These are phyloP conservation scores for Pandemis corylana DNA, from an alignment of 2,888 invertebrate genomes.

Conservation along the genomic window DNA sequence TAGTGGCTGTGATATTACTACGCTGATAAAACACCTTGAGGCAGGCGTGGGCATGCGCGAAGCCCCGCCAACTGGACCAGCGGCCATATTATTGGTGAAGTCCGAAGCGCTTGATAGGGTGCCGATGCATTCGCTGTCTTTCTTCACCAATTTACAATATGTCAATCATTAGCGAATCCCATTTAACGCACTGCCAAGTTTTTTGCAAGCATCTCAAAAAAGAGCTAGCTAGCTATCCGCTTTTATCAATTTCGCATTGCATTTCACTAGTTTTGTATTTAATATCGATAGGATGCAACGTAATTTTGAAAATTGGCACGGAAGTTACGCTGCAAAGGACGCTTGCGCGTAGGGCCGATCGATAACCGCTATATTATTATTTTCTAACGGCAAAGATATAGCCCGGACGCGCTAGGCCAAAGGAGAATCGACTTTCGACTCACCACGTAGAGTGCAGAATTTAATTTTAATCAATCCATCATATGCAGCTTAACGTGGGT, in stretches of 20 bases:
- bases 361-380: conserved; percentile 56
- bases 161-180: background rate
- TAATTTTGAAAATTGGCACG: conserved; percentile 40
- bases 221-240: background rate
- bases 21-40: conserved; percentile 59
- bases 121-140: conserved; percentile 51
- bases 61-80: conserved; percentile 71
- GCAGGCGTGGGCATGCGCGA: conserved; percentile 70
- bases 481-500: conserved; percentile 42
- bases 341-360: conserved; percentile 78
- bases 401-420: conserved; percentile 29
- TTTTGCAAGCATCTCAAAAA: background rate
- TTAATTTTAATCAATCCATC: conserved; percentile 39
- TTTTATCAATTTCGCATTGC: background rate
- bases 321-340: conserved; percentile 52
- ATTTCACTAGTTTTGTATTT: background rate
- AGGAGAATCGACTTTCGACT: conserved; percentile 40
- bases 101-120: conserved; percentile 48
- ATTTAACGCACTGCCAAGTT: background rate
- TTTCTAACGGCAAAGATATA: conserved; percentile 36
- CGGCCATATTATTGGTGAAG: conserved; percentile 61
- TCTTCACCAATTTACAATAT: conserved; percentile 33
- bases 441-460: conserved; percentile 48
- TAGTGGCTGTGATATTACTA: conserved; percentile 62
- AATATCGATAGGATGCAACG: conserved; percentile 19